Evolutionary conservation across 1,140 invertebrate species (phyloP).

Genomic region (Drosophila miranda): DNA sequence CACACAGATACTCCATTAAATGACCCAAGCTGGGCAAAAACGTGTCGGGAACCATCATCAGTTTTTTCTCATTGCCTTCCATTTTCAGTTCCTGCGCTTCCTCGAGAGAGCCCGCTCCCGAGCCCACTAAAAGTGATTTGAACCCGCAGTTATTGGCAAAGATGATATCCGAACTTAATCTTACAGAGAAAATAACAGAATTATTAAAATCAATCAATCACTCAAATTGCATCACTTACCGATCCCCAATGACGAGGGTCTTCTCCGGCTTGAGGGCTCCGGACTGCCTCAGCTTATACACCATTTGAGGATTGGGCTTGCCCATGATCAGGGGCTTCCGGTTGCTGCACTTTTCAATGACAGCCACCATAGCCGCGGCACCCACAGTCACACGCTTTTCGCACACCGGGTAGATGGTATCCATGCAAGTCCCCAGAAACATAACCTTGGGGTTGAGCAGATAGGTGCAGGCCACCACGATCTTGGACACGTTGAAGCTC

Average conservation of each 20-base stretch:
- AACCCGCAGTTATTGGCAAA: slow-evolving; percentile 56
- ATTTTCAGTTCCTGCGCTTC: slow-evolving; percentile 28
- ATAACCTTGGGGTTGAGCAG: slow-evolving; percentile 21
- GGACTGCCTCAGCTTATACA: slow-evolving; percentile 4
- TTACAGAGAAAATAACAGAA: background rate
- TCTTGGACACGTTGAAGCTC: slow-evolving; percentile 12
- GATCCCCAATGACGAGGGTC: slow-evolving; percentile 59
- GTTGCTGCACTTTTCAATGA: slow-evolving; percentile 27
- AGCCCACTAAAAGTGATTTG: slow-evolving; percentile 57
- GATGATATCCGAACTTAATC: slow-evolving; percentile 47
- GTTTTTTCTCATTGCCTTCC: slow-evolving; percentile 21
- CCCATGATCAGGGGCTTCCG: slow-evolving; percentile 55
- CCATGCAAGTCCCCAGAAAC: slow-evolving; percentile 40
- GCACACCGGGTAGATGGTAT: slow-evolving; percentile 20
- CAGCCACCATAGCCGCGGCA: slow-evolving; percentile 37
- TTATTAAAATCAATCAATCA: background rate
- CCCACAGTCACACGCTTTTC: slow-evolving; percentile 26
- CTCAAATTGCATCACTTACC: slow-evolving; percentile 33
- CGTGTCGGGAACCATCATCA: slow-evolving; percentile 41
- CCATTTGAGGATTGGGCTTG: slow-evolving; percentile 59
- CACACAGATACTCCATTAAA: slow-evolving; percentile 20
- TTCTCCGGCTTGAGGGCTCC: slow-evolving; percentile 48
- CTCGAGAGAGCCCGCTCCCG: slow-evolving; percentile 25
- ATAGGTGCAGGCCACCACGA: slow-evolving; percentile 46
- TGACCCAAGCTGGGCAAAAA: slow-evolving; percentile 24